These are phyloP conservation scores for Odobenus rosmarus DNA, from an alignment of 2,113 vertebrate species.

Conservation along the genomic window DNA sequence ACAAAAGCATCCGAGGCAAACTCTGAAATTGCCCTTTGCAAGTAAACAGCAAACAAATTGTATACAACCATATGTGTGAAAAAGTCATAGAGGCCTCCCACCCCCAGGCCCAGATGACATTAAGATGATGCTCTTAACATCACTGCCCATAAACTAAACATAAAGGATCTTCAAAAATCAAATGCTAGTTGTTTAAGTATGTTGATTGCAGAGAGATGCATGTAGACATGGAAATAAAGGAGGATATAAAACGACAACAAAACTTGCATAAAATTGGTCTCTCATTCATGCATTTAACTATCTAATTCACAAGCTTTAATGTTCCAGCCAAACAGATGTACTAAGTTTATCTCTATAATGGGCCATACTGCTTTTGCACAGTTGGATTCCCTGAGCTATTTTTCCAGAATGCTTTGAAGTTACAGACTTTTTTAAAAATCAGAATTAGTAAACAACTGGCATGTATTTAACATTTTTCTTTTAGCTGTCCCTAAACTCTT, in stretches of 20 bases:
- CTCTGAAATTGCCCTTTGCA: not conserved
- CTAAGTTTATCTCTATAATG: slow-evolving; percentile 66
- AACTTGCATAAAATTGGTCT: slow-evolving; percentile 64
- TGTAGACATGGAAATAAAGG: not conserved
- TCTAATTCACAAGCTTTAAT: slow-evolving; percentile 76
- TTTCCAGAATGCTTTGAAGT: slow-evolving; percentile 65
- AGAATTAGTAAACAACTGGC: slow-evolving; percentile 64
- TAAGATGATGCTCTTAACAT: too few species aligned
- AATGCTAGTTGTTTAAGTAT: not conserved
- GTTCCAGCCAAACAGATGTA: slow-evolving; percentile 76
- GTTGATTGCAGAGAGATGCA: slow-evolving; percentile 31
- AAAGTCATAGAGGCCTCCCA: not conserved
- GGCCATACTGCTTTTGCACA: slow-evolving; percentile 78
- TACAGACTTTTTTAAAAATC: slow-evolving; percentile 50
- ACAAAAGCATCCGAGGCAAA: not conserved
- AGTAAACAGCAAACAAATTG: not conserved
- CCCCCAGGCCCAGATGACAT: not conserved
- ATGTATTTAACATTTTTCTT: slow-evolving; percentile 51
- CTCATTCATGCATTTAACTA: slow-evolving; percentile 71
- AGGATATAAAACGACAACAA: slow-evolving; percentile 57
- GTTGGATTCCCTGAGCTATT: slow-evolving; percentile 77
- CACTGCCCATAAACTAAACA: not conserved
- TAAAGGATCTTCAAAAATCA: not conserved
- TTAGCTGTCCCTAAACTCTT: slow-evolving; percentile 53
- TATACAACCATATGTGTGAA: not conserved